Evolutionary conservation across 2,888 invertebrate genomes (phyloP).

Genomic region (Eudasyphora cyanicolor): DNA sequence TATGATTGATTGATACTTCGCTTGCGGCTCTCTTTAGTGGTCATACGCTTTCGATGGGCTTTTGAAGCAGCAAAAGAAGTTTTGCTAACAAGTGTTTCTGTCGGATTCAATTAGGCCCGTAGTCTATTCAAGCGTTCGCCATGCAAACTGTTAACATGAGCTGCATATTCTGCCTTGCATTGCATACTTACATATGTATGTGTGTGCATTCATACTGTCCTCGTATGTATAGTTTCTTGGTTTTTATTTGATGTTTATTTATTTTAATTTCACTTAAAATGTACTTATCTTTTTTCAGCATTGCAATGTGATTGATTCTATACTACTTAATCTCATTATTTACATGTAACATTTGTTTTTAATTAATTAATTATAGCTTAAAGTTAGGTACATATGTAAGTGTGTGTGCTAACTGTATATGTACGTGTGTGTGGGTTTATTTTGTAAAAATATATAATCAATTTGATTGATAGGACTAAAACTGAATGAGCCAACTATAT

Average conservation of each 20-base stretch:
- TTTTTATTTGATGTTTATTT: background rate
- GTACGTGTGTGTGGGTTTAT: background rate
- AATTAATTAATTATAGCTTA: background rate
- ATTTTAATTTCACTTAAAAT: background rate
- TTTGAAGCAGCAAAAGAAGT: background rate
- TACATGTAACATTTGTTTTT: background rate
- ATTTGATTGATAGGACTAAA: slow-evolving; percentile 58
- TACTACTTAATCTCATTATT: background rate
- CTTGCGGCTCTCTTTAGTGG: too few relatives aligned
- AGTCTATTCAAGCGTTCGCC: background rate
- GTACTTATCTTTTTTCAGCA: background rate
- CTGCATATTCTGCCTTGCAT: too few relatives aligned
- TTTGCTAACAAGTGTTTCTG: background rate
- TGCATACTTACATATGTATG: too few relatives aligned
- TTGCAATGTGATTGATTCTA: too few relatives aligned
- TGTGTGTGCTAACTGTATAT: background rate
- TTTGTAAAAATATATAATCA: slow-evolving; percentile 48
- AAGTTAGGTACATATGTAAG: too few relatives aligned
- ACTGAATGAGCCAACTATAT: slow-evolving; percentile 28
- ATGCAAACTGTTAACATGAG: too few relatives aligned
- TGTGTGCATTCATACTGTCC: too few relatives aligned
- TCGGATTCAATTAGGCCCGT: background rate
- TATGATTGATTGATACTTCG: background rate
- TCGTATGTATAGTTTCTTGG: background rate
- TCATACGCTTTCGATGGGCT: too few relatives aligned